phyloP scores from a whole-genome alignment of 2,113 vertebrate species.

The Galemys pyrenaicus region DNA sequence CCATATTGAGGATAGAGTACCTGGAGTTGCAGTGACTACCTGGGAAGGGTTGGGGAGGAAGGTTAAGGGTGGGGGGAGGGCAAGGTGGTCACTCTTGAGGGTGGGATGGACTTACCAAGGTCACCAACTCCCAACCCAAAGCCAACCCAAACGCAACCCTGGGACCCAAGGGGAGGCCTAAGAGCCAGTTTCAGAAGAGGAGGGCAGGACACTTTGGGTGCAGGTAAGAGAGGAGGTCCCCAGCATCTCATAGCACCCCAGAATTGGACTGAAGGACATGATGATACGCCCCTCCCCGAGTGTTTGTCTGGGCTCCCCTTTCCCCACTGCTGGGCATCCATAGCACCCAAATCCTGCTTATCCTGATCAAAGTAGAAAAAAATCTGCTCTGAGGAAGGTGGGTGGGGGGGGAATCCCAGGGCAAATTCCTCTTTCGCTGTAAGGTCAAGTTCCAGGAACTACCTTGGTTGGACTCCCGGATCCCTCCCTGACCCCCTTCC shows the following conservation, averaged over 20 bases:
- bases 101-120: not conserved
- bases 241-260: not conserved
- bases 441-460: conserved; percentile 54
- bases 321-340: not conserved
- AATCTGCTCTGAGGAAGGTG: not conserved
- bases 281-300: not conserved
- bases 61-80: not conserved
- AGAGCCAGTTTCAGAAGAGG: not conserved
- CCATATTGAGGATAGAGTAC: not conserved
- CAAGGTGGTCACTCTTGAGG: not conserved
- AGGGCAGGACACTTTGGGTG: not conserved
- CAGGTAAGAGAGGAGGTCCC: not conserved
- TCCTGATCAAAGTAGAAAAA: not conserved
- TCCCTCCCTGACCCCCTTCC: conserved; percentile 53
- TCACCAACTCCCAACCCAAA: not conserved
- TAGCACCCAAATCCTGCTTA: not conserved
- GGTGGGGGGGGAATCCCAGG: conserved; percentile 17
- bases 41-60: not conserved
- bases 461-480: conserved; percentile 49
- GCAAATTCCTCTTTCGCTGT: conserved; percentile 66
- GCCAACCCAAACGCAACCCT: not conserved
- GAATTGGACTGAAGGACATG: not conserved
- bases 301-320: not conserved
- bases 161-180: not conserved
- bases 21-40: not conserved